phyloP scores from a whole-genome alignment of 1,140 invertebrate genomes.

The Rhizoglyphus robini region DNA sequence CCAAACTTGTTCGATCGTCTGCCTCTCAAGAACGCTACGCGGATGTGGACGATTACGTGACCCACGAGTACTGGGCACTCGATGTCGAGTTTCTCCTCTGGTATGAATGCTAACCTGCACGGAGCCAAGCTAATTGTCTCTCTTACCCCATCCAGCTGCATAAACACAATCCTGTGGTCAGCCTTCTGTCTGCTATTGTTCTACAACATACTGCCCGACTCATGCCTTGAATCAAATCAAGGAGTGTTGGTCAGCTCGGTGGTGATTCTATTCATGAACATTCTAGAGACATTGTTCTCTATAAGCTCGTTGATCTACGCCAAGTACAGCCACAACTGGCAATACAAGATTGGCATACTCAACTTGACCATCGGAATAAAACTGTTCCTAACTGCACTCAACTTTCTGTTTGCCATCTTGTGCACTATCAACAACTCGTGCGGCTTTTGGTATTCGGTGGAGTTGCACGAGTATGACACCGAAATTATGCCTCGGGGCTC shows the following conservation, averaged over 20 bases:
- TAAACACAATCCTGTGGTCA: not conserved
- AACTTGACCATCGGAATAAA: not conserved
- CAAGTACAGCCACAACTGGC: not conserved
- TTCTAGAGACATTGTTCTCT: not conserved
- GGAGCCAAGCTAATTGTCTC: not conserved
- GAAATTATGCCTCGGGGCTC: not conserved
- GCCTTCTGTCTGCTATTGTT: not conserved
- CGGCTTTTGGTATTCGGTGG: not conserved
- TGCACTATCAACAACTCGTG: not conserved
- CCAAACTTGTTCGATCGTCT: too few relatives aligned
- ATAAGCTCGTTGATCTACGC: not conserved
- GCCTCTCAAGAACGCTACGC: not conserved
- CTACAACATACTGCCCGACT: not conserved
- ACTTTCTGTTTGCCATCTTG: not conserved
- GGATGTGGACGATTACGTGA: not conserved
- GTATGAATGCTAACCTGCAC: not conserved
- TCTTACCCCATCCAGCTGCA: not conserved
- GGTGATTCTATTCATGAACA: not conserved
- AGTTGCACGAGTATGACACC: not conserved
- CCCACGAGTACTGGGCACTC: not conserved
- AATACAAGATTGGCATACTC: not conserved
- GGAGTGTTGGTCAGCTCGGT: not conserved
- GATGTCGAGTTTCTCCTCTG: not conserved
- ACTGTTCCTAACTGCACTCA: not conserved
- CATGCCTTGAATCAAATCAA: not conserved